Evolutionary conservation across 1,140 invertebrate genomes (phyloP), one percentile per base, ranked within the genome.

Genomic region (Acyrthosiphon pisum): DNA sequence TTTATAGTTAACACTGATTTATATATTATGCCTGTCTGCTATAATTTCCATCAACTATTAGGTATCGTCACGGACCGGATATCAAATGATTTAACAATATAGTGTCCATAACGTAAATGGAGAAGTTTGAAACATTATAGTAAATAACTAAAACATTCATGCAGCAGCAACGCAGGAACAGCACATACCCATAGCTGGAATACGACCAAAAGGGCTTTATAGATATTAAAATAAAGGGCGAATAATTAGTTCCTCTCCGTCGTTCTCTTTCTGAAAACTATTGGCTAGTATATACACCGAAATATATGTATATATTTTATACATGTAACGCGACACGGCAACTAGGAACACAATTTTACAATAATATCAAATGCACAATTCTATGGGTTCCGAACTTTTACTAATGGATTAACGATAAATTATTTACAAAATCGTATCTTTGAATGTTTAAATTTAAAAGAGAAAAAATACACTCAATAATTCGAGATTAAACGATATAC

Each of bases 181-280:
- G 9, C 37, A 41, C 35, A n/a, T n/a, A 46, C 48, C n/a, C 87
- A 18, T 53, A 6, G 37, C 26, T 90, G 53, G 89, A 90, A 90
- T 90, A 26, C 37, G 37, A 68, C 89, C 89, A 90, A 60, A 90
- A 90, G 56, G 41, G 56, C 56, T 68, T 90, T 90, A 90, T 90
- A 90, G 56, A 90, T 68, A 90, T 90, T 90, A 90, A 90, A 90
- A 68, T 68, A 68, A 90, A 26, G 41, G 89, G 6, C 37, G 0
- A 90, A 90, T 90, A 90, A 90, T 90, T 90, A 90, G 89, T 90
- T 60, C 11, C 26, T 68, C 14, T 44, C 53, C 0, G 14, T 9
- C 56, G 3, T 0, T 44, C 7, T 30, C 37, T 68, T 14, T 90
- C 14, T 26, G 4, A 22, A 30, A 44, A 90, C 22, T 68, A 90